Evolutionary conservation across 2,888 invertebrate genomes (phyloP), one percentile per base, ranked within the genome.

Genomic region (Actias luna): DNA sequence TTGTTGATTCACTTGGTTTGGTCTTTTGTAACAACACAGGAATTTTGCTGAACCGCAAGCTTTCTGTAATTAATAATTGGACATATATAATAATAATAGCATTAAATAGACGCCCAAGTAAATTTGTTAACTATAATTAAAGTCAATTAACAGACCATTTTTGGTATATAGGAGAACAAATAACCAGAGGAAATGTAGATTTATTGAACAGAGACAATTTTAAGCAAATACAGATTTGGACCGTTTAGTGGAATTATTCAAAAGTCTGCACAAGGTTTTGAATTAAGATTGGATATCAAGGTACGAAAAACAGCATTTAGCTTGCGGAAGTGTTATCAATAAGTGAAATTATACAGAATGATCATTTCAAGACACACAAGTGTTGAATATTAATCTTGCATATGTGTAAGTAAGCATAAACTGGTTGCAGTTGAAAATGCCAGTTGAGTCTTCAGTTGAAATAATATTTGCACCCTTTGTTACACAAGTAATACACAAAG

Each of bases 21-120:
- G 78, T 67, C 84, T 81, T 63, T 93, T 93, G 82, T 93, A 94
- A 75, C 95, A 95, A 77, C 95, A 95, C 66, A 95, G 93, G 69
- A 91, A 93, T 78, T 94, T 94, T 10, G 94, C 94, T 0, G 84
- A 83, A 35, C 94, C 94, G 72, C 95, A 95, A 25, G 93, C 93
- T 14, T 94, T 94, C 95, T 95, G 89, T 16, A 84, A 83, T 69
- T 55, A 65, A 46, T 29, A 61, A n/a, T 1, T 14, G 27, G 27
- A 29, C 22, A 59, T 14, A n/a, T 16, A 35, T 33, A 18, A 42
- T 42, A 18, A 42, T 8, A 8, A 18, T n/a, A 16, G 36, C 16
- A 16, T 35, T 14, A 36, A 16, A 36, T 36, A 36, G 2, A n/a
- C n/a, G n/a, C n/a, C n/a, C n/a, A n/a, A n/a, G n/a, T n/a, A n/a